Evolutionary conservation across 2,888 invertebrate species (phyloP), one percentile per base, ranked within the genome.

Genomic region (Galeruca laticollis): DNA sequence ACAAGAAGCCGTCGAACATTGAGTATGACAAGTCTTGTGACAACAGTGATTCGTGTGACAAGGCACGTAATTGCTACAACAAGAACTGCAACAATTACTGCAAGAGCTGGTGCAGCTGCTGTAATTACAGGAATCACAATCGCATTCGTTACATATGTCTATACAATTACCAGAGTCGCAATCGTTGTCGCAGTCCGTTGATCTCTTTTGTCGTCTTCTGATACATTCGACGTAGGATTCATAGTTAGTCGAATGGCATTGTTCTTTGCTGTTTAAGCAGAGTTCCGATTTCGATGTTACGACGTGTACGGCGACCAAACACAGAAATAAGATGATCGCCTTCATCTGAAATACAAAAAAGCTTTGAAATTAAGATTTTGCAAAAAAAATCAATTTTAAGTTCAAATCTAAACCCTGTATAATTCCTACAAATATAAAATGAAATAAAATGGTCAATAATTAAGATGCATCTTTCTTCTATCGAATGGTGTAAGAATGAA

Each of bases 11-110:
- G 80, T 80, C 49, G 79, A 79, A 68, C 86, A 86, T 60, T 82
- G 80, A 1, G 79, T 77, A 51, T 84, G 82, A 67, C 86, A 86
- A 4, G 82, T 83, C 71, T 81, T 82, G 70, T 85, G 83, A 71
- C 86, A 86, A 64, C 86, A 86, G 47, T 82, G 80, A 49, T 78
- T 78, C 1, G 81, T 81, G n/a, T 72, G 73, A 70, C 84, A 84
- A 6, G 77, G 71, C 21, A 74, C 70, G 69, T 75, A 79, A 64
- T 77, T 73, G 31, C 73, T 72, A 67, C 80, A 79, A 74, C 81
- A 81, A 6, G 77, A 74, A 62, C 72, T 75, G 70, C 82, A 83
- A 64, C 81, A 82, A 15, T 64, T 60, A 31, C 74, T 71, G 60
- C 82, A 82, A 9, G 73, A 62, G 31, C 35, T 67, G 15, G 75